Conservation (phyloP, 1,140 invertebrate species). For the Calephelis virginiensis region DNA sequence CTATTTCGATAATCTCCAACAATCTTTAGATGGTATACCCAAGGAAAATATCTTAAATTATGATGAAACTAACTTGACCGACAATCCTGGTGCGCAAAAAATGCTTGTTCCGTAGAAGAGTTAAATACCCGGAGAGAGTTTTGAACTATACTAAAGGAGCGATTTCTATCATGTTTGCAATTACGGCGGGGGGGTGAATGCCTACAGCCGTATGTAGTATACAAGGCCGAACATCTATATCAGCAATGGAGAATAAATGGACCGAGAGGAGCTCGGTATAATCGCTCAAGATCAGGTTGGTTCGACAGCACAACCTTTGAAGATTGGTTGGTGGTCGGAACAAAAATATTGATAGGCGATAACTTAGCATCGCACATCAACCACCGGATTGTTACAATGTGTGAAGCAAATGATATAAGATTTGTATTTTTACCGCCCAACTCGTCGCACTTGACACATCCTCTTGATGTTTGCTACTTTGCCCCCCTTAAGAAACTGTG, state of each 20-base stretch:
- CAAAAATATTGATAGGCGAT: background rate
- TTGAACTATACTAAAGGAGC: background rate
- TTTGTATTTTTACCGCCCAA: too few species aligned
- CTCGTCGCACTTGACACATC: too few species aligned
- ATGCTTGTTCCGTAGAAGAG: background rate
- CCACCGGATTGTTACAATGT: background rate
- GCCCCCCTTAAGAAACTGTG: too few species aligned
- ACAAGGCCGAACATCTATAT: background rate
- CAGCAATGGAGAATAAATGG: background rate
- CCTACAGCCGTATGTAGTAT: background rate
- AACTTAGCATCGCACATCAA: background rate
- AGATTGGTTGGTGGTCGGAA: background rate
- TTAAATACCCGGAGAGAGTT: background rate
- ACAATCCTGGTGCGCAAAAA: background rate
- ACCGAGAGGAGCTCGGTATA: background rate
- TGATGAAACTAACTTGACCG: constrained; percentile 11
- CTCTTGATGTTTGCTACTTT: too few species aligned
- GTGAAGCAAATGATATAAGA: background rate
- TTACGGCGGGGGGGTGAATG: background rate
- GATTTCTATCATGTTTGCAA: background rate
- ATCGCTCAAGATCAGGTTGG: background rate
- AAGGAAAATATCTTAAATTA: background rate
- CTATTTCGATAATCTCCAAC: background rate
- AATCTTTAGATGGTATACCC: background rate
- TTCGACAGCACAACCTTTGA: background rate